Percentiles rank a stretch among this genome's conserved stretches.
Evolutionary conservation across 2,797 vertebrate species (phyloP).

Genomic region (Peromyscus nudipes): DNA sequence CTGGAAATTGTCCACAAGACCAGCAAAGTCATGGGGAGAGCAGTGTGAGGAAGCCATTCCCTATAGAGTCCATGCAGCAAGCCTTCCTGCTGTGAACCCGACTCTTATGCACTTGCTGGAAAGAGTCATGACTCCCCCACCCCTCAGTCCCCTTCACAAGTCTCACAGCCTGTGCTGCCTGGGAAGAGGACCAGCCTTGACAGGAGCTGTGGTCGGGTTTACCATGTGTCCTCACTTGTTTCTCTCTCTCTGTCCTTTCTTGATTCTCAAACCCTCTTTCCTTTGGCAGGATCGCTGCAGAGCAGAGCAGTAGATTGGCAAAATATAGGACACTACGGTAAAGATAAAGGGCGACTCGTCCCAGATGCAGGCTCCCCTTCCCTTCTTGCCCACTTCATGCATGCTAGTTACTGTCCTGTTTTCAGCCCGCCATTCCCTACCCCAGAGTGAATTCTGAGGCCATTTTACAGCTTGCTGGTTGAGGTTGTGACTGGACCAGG

Average conservation of each 20-base stretch:
- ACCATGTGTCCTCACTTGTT: constrained; percentile 74
- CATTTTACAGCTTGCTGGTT: constrained; percentile 31
- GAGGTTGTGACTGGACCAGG: constrained; percentile 71
- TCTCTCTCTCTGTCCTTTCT: constrained; percentile 82
- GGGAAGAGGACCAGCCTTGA: constrained; percentile 73
- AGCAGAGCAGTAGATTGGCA: constrained; percentile 99
- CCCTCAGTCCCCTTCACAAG: not conserved
- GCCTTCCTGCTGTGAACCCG: constrained; percentile 18
- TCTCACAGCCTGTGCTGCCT: not conserved
- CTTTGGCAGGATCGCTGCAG: constrained; percentile 98
- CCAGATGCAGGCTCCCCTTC: constrained; percentile 94
- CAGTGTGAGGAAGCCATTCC: not conserved
- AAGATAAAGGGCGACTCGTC: constrained; percentile 89
- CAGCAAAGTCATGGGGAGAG: not conserved
- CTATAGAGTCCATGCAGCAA: not conserved
- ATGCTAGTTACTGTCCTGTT: constrained; percentile 87
- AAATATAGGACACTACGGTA: constrained; percentile 99
- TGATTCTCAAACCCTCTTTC: constrained; percentile 90
- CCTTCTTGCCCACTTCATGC: constrained; percentile 86
- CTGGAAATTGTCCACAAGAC: constrained; percentile 30
- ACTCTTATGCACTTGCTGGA: not conserved
- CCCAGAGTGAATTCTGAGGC: constrained; percentile 63
- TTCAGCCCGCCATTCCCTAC: constrained; percentile 64
- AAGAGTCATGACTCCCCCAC: not conserved
- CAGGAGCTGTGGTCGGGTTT: constrained; percentile 85